phyloP scores from a whole-genome alignment of 1,140 invertebrate genomes.

The Paracyclopina nana region DNA sequence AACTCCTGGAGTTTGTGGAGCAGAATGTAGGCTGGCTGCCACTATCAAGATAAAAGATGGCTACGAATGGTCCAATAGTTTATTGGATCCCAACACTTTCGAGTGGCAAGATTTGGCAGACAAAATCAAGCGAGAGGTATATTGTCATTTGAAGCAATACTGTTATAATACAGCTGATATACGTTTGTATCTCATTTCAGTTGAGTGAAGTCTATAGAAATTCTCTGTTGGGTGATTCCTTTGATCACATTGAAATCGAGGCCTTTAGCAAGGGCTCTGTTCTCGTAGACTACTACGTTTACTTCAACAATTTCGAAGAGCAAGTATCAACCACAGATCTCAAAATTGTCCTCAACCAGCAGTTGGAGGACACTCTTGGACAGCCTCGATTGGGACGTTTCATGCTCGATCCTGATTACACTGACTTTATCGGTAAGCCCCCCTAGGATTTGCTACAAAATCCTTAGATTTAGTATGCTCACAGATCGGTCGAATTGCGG shows the following conservation, averaged over 20 bases:
- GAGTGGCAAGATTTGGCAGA: constrained; percentile 55
- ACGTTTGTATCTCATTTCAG: too few relatives aligned
- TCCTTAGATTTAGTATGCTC: background rate
- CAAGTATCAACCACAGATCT: constrained; percentile 7
- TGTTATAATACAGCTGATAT: too few relatives aligned
- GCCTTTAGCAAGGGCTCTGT: constrained; percentile 62
- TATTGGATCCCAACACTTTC: constrained; percentile 56
- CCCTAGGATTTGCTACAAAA: constrained; percentile 19
- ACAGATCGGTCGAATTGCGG: background rate
- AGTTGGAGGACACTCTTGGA: constrained; percentile 9
- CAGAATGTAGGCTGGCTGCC: constrained; percentile 56
- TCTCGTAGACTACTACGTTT: constrained; percentile 63
- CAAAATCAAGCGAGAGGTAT: constrained; percentile 37
- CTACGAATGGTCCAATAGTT: constrained; percentile 52
- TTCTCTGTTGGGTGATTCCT: constrained; percentile 51
- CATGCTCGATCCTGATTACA: constrained; percentile 55
- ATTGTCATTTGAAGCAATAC: too few relatives aligned
- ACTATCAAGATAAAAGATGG: constrained; percentile 52
- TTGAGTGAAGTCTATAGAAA: constrained; percentile 58
- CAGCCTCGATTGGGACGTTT: constrained; percentile 45
- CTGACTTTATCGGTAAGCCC: constrained; percentile 56
- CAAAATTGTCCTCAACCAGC: constrained; percentile 7
- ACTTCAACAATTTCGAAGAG: constrained; percentile 45
- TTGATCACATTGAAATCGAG: constrained; percentile 60
- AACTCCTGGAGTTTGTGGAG: constrained; percentile 49